phyloP scores from a whole-genome alignment of 2,888 invertebrate species.

The Oegoconia quadripuncta region DNA sequence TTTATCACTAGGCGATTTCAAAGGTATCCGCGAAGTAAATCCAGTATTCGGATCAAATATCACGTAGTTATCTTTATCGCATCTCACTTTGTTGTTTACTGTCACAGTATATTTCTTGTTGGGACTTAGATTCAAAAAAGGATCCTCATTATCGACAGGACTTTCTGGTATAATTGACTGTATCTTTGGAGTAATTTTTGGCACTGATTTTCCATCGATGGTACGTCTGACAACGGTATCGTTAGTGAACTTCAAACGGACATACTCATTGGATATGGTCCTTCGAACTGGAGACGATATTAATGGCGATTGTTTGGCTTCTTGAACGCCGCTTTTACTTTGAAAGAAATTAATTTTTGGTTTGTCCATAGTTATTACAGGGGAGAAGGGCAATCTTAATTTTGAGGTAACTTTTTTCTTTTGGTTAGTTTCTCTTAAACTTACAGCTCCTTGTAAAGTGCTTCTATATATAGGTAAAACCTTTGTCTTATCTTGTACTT shows the following conservation, averaged over 20 bases:
- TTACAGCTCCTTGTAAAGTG: conserved; percentile 46
- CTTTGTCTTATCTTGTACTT: conserved; percentile 49
- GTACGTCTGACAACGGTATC: conserved; percentile 66
- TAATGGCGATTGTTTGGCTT: conserved; percentile 54
- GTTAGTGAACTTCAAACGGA: conserved; percentile 64
- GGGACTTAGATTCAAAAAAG: conserved; percentile 68
- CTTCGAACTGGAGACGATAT: conserved; percentile 62
- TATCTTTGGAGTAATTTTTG: conserved; percentile 71
- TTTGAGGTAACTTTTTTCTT: conserved; percentile 60
- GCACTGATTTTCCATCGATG: conserved; percentile 66
- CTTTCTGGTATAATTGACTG: conserved; percentile 76
- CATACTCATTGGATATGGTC: conserved; percentile 76
- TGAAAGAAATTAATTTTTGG: conserved; percentile 68
- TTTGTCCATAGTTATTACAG: conserved; percentile 63
- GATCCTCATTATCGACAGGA: conserved; percentile 70
- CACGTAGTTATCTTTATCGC: conserved; percentile 75
- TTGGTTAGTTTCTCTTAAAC: conserved; percentile 39
- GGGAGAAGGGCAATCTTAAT: conserved; percentile 66
- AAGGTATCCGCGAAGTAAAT: conserved; percentile 56
- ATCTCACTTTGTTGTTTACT: conserved; percentile 71
- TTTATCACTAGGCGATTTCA: conserved; percentile 54
- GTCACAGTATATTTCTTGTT: conserved; percentile 77
- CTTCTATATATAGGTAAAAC: conserved; percentile 64
- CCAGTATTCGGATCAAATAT: conserved; percentile 72
- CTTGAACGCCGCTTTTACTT: conserved; percentile 47